Percentiles rank a stretch among this genome's conserved stretches.
phyloP scores from a whole-genome alignment of 2,797 vertebrate genomes.

The Gymnopithys bicolor region DNA sequence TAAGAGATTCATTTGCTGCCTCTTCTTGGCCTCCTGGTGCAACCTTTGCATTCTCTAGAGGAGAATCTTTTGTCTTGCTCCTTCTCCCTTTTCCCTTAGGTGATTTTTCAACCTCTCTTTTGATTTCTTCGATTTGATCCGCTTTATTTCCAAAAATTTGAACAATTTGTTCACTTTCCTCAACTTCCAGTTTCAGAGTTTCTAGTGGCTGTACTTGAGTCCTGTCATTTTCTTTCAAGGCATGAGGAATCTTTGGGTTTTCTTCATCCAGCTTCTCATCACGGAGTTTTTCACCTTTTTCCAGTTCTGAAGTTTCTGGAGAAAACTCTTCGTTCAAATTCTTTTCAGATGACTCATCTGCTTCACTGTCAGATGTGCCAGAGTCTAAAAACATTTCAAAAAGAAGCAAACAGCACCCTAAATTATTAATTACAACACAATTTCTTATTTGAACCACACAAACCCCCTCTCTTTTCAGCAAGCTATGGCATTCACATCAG shows the following conservation, averaged over 20 bases:
- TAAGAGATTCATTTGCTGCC: slow-evolving; percentile 37
- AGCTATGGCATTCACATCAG: not conserved
- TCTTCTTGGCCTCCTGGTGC: slow-evolving; percentile 71
- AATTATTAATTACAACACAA: not conserved
- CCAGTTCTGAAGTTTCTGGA: slow-evolving; percentile 77
- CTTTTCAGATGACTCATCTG: slow-evolving; percentile 87
- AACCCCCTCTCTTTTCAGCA: rapidly evolving
- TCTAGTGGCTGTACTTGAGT: slow-evolving; percentile 72
- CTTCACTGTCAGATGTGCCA: slow-evolving; percentile 91
- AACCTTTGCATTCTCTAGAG: slow-evolving; percentile 77
- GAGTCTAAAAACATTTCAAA: slow-evolving; percentile 81
- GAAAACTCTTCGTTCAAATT: slow-evolving; percentile 83
- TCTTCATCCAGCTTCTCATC: slow-evolving; percentile 74
- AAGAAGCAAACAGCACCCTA: not conserved
- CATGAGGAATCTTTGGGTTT: slow-evolving; percentile 77
- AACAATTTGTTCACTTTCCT: slow-evolving; percentile 76
- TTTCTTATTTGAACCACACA: not conserved
- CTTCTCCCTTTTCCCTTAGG: slow-evolving; percentile 86
- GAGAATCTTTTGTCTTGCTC: slow-evolving; percentile 81
- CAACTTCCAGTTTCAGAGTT: slow-evolving; percentile 76
- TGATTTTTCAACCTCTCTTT: slow-evolving; percentile 80
- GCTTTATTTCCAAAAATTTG: slow-evolving; percentile 77
- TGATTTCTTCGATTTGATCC: slow-evolving; percentile 75
- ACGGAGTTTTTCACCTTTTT: slow-evolving; percentile 75
- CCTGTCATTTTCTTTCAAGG: slow-evolving; percentile 76